These are phyloP conservation scores for Battus philenor DNA, from an alignment of 1,140 invertebrate species.

Conservation along the genomic window DNA sequence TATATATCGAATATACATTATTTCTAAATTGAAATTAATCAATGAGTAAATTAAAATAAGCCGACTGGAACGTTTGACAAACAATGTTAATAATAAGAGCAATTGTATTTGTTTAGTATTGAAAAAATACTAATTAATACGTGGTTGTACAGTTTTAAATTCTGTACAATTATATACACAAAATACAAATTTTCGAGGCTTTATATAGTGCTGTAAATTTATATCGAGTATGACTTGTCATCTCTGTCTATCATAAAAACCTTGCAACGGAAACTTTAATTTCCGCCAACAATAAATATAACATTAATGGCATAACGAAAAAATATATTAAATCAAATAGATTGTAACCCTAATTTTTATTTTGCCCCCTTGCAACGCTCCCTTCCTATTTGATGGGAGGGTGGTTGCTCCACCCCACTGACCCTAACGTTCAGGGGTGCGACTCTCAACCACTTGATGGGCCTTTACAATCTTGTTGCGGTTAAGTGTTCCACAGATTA, in stretches of 20 bases:
- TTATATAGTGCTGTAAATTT: too few relatives aligned
- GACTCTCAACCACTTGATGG: constrained; percentile 8
- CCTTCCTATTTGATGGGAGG: constrained; percentile 15
- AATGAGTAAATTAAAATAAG: too few relatives aligned
- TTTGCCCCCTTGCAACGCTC: not conserved
- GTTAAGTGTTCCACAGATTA: constrained; percentile 12
- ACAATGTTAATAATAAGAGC: too few relatives aligned
- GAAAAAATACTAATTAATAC: too few relatives aligned
- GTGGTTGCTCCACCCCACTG: constrained; percentile 27
- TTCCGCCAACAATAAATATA: constrained; percentile 6
- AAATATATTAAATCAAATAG: constrained; percentile 12
- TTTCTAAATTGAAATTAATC: too few relatives aligned
- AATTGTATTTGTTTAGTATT: too few relatives aligned
- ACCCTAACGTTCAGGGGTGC: constrained; percentile 24
- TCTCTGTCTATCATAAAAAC: not conserved
- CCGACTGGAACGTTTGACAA: too few relatives aligned
- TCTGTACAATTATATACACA: too few relatives aligned
- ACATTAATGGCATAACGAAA: constrained; percentile 10
- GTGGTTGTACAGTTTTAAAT: too few relatives aligned
- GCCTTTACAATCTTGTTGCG: constrained; percentile 10
- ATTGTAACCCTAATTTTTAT: constrained; percentile 23
- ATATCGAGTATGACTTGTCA: not conserved
- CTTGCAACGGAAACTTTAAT: not conserved
- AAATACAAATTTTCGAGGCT: too few relatives aligned
- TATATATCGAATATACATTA: too few relatives aligned